These are phyloP conservation scores for Euura lappo DNA, from an alignment of 1,140 invertebrate genomes.

Conservation along the genomic window DNA sequence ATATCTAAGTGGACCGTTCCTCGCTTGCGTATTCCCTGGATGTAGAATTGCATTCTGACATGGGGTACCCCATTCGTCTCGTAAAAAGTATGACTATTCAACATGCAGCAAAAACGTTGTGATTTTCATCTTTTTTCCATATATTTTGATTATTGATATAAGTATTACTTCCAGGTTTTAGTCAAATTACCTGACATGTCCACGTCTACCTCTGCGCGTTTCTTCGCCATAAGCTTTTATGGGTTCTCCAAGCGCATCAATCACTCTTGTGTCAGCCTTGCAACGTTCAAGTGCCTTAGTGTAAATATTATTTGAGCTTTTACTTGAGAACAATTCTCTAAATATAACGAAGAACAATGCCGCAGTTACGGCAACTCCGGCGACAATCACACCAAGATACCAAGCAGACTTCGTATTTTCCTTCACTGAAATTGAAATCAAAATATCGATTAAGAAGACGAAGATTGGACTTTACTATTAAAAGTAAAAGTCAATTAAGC, in stretches of 20 bases:
- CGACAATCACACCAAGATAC: constrained; percentile 80
- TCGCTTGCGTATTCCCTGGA: constrained; percentile 80
- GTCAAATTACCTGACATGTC: constrained; percentile 64
- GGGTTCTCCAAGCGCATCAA: constrained; percentile 81
- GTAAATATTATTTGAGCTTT: constrained; percentile 86
- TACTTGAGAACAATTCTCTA: constrained; percentile 84
- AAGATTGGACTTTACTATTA: not conserved
- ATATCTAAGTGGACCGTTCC: constrained; percentile 88
- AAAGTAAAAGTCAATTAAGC: constrained; percentile 30
- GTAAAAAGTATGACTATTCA: constrained; percentile 71
- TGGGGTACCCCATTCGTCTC: constrained; percentile 76
- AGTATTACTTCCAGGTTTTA: constrained; percentile 19
- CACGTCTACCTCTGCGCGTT: constrained; percentile 69
- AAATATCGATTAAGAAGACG: too few species aligned
- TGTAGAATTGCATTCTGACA: constrained; percentile 89
- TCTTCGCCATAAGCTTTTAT: constrained; percentile 89
- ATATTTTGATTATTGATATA: too few species aligned
- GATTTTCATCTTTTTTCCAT: too few species aligned
- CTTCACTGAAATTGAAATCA: constrained; percentile 67
- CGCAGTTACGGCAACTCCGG: constrained; percentile 78
- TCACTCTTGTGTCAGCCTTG: constrained; percentile 70
- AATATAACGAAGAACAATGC: constrained; percentile 84
- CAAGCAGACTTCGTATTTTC: constrained; percentile 85
- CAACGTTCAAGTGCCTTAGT: constrained; percentile 78
- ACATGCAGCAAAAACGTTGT: too few species aligned